Percentiles rank a stretch among this genome's conserved stretches.
Evolutionary conservation across 2,888 invertebrate species (phyloP).

Genomic region (Ephialtes manifestator): DNA sequence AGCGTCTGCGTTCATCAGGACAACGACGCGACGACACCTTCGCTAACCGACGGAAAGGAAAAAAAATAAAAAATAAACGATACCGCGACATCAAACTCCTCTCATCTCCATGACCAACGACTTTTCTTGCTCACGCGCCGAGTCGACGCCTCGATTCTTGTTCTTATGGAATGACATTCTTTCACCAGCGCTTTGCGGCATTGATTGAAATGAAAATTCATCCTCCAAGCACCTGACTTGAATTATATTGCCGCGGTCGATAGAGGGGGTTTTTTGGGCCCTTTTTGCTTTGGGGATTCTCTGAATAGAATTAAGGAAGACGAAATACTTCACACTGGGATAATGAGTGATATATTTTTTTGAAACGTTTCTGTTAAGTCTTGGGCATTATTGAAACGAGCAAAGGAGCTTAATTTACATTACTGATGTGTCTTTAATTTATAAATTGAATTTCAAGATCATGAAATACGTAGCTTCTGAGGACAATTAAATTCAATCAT

Average conservation of each 20-base stretch:
- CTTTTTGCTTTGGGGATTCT: neutral
- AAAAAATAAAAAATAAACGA: constrained; percentile 20
- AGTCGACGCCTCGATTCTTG: constrained; percentile 56
- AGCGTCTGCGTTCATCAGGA: constrained; percentile 21
- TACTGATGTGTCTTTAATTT: too few species aligned
- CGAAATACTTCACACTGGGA: too few species aligned
- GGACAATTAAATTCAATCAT: too few species aligned
- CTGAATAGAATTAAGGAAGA: neutral
- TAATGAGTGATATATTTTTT: neutral
- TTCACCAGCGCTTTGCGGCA: neutral
- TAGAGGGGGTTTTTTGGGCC: neutral
- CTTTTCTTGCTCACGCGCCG: constrained; percentile 66
- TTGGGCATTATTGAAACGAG: too few species aligned
- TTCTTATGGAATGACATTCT: constrained; percentile 35
- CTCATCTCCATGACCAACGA: constrained; percentile 47
- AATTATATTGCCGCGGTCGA: constrained; percentile 14
- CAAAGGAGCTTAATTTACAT: too few species aligned
- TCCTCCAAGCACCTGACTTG: constrained; percentile 38
- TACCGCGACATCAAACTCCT: constrained; percentile 54
- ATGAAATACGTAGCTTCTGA: too few species aligned
- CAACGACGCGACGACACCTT: constrained; percentile 61
- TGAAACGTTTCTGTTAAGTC: neutral
- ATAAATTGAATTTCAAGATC: too few species aligned
- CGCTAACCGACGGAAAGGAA: constrained; percentile 18
- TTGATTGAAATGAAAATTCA: constrained; percentile 57